Conservation (phyloP, 2,888 invertebrate species). For the Chamaedrilus cognettii region DNA sequence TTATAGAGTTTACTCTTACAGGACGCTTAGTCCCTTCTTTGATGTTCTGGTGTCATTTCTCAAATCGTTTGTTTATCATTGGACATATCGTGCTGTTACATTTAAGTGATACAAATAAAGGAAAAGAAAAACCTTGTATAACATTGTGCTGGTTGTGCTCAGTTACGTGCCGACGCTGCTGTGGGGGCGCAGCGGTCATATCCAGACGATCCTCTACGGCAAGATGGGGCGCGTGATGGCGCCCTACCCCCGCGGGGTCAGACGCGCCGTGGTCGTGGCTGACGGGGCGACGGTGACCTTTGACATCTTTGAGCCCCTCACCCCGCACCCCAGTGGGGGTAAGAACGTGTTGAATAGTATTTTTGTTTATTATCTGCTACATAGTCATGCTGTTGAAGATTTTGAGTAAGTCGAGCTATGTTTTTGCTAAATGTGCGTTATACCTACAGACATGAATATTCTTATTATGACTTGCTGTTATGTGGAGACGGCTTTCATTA, state of each 20-base stretch:
- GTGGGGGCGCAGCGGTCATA: conserved; percentile 95
- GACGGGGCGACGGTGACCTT: conserved; percentile 91
- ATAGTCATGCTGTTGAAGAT: no score
- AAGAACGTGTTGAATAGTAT: no score
- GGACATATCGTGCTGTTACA: no score
- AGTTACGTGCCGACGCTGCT: conserved; percentile 86
- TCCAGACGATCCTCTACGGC: conserved; percentile 91
- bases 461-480: no score
- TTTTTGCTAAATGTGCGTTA: no score
- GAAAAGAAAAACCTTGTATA: no score
- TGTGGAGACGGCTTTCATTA: no score
- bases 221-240: conserved; percentile 73
- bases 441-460: no score
- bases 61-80: background rate
- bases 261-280: conserved; percentile 70
- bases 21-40: background rate
- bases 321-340: background rate
- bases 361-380: no score
- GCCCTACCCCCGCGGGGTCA: conserved; percentile 84
- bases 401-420: no score
- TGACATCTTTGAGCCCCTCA: conserved; percentile 84
- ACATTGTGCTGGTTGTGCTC: background rate
- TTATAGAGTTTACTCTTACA: no score
- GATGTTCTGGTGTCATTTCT: background rate
- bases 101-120: no score